phyloP scores from a whole-genome alignment of 1,140 invertebrate genomes.

The Manduca sexta region DNA sequence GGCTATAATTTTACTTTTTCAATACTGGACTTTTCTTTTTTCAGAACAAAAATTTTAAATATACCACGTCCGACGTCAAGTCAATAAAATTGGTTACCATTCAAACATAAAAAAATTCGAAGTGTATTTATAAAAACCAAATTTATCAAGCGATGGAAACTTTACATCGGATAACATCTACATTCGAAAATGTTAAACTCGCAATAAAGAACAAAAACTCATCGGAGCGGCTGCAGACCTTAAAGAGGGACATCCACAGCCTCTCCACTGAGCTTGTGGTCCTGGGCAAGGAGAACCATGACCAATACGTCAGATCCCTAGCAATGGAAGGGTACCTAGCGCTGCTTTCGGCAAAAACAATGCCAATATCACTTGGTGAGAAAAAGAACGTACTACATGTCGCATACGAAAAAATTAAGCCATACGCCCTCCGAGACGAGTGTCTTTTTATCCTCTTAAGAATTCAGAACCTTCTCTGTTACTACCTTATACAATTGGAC shows the following conservation, averaged over 20 bases:
- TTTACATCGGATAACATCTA: constrained; percentile 38
- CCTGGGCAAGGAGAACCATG: constrained; percentile 48
- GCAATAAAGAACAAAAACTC: constrained; percentile 41
- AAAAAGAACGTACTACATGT: constrained; percentile 44
- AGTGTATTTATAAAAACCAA: constrained; percentile 2
- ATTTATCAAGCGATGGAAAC: constrained; percentile 41
- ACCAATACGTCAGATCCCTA: constrained; percentile 38
- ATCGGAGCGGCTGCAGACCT: constrained; percentile 28
- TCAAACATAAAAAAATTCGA: constrained; percentile 1
- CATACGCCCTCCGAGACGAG: constrained; percentile 36
- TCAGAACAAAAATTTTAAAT: background rate
- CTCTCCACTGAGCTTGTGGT: constrained; percentile 39
- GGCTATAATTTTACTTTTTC: too few relatives aligned
- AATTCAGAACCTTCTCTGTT: constrained; percentile 64
- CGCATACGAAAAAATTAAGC: constrained; percentile 49
- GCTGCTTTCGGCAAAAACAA: constrained; percentile 43
- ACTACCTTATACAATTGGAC: constrained; percentile 56
- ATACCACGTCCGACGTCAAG: background rate
- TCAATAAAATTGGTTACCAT: background rate
- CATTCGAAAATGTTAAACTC: constrained; percentile 46
- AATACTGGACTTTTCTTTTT: too few relatives aligned
- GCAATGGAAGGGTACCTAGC: constrained; percentile 59
- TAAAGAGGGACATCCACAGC: constrained; percentile 49
- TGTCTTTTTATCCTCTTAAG: constrained; percentile 54
- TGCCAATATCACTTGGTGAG: constrained; percentile 43